Conservation (phyloP, 2,113 vertebrate genomes). For the Hyaena hyaena region DNA sequence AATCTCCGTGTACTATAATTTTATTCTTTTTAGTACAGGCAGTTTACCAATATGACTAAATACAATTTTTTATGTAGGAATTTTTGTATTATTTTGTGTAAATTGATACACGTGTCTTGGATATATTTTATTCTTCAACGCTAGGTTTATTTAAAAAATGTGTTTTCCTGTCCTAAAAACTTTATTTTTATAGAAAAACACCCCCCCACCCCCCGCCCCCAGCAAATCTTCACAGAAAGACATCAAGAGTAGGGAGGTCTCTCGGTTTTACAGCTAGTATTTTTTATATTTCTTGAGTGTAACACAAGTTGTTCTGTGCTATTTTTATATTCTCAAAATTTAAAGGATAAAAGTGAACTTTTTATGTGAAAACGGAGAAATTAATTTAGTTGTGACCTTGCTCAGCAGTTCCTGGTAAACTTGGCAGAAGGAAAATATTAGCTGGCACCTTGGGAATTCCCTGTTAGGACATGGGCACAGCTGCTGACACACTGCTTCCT, state of each 20-base stretch:
- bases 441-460: neutral
- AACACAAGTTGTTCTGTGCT: neutral
- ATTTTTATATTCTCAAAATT: conserved; percentile 22
- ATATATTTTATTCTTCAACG: neutral
- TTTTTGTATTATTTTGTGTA: neutral
- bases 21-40: neutral
- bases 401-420: neutral
- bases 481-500: conserved; percentile 38
- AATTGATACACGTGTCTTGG: neutral
- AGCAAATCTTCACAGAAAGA: neutral
- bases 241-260: neutral
- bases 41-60: neutral
- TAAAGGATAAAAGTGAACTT: conserved; percentile 42
- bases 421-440: neutral
- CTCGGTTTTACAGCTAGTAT: neutral
- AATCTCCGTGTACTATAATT: neutral
- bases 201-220: too few species aligned
- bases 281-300: conserved; percentile 17
- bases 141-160: neutral
- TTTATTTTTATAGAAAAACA: neutral
- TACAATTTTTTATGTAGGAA: neutral
- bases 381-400: conserved; percentile 8
- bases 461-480: conserved; percentile 5
- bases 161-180: neutral
- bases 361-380: conserved; percentile 1